Evolutionary conservation across 2,797 vertebrate genomes (phyloP).

Genomic region (Gorsachius magnificus): DNA sequence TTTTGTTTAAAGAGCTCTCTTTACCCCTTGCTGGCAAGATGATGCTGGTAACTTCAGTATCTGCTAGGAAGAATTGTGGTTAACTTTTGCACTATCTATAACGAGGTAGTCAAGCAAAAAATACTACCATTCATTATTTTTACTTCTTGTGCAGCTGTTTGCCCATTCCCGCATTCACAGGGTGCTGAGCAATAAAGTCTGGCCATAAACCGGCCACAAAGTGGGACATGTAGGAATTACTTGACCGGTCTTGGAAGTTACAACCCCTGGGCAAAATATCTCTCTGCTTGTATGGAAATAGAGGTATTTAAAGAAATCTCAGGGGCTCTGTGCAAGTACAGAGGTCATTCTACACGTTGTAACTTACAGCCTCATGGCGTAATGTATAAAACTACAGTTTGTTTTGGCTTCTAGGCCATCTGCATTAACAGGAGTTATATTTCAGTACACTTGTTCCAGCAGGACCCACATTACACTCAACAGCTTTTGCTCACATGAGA

Average conservation of each 20-base stretch:
- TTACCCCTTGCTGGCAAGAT: not conserved
- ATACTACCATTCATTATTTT: not conserved
- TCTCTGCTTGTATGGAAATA: not conserved
- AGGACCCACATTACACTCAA: rapidly evolving
- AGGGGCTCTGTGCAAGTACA: not conserved
- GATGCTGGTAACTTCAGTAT: not conserved
- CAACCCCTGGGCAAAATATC: not conserved
- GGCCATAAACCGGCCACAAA: not conserved
- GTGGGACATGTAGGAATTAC: not conserved
- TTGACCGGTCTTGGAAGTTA: not conserved
- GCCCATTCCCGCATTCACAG: not conserved
- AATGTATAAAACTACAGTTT: not conserved
- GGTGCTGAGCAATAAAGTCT: not conserved
- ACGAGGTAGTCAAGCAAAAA: not conserved
- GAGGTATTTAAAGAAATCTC: not conserved
- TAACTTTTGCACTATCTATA: not conserved
- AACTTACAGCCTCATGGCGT: not conserved
- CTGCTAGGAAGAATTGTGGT: not conserved
- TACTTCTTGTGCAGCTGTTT: not conserved
- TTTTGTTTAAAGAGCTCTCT: not conserved
- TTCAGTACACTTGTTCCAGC: not conserved
- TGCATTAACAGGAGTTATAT: not conserved
- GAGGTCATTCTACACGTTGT: not conserved
- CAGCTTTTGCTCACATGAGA: not conserved
- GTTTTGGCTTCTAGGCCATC: not conserved